Conservation (phyloP, 2,797 vertebrate genomes). For the Netta rufina region DNA sequence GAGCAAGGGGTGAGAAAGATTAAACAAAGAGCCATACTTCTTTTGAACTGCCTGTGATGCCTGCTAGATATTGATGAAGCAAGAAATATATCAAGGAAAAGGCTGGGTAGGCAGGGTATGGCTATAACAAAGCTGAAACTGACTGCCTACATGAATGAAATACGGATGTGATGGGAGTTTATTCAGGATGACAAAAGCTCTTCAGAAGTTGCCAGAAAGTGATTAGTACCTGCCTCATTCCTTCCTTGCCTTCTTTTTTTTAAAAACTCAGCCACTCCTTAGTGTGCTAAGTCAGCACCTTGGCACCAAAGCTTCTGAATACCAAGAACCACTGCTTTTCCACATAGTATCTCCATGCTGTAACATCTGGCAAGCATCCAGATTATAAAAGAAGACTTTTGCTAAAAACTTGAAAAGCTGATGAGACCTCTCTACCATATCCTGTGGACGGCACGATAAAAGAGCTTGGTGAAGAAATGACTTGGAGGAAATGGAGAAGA, state of each 20-base stretch:
- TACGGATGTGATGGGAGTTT: background rate
- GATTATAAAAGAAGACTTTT: background rate
- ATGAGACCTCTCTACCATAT: background rate
- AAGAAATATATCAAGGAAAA: background rate
- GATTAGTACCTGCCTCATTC: conserved; percentile 35
- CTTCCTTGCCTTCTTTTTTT: conserved; percentile 3
- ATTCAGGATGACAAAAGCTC: background rate
- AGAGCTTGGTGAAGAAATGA: background rate
- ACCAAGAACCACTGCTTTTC: background rate
- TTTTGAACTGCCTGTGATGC: background rate
- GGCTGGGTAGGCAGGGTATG: background rate
- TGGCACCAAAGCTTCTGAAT: background rate
- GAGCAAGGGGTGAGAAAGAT: background rate
- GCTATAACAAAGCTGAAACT: background rate
- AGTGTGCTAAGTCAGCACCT: conserved; percentile 47
- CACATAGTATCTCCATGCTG: background rate
- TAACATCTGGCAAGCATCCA: background rate
- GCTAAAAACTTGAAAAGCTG: background rate
- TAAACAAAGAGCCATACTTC: background rate
- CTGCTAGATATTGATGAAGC: background rate
- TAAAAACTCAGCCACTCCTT: conserved; percentile 30
- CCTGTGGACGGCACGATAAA: background rate
- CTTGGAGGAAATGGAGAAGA: background rate
- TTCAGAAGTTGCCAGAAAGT: conserved; percentile 6
- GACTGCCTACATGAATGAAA: background rate